Evolutionary conservation across 1,140 invertebrate species (phyloP).

Genomic region (Laupala kohalensis): DNA sequence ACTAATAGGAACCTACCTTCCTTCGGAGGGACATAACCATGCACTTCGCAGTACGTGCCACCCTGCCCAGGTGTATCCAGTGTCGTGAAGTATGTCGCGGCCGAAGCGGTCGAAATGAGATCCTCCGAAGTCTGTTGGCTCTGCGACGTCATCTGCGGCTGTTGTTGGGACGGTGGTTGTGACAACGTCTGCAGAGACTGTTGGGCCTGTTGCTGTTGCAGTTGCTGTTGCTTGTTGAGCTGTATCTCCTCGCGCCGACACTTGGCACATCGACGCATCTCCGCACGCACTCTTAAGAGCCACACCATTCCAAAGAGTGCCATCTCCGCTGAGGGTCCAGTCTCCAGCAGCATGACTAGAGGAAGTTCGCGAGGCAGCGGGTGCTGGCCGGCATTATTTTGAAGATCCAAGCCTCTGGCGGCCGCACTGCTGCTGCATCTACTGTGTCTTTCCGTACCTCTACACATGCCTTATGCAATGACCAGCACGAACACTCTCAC

Average conservation of each 20-base stretch:
- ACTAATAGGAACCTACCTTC: conserved; percentile 33
- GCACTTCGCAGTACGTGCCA: conserved; percentile 41
- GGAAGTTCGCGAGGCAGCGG: not conserved
- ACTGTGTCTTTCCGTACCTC: not conserved
- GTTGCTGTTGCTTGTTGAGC: conserved; percentile 21
- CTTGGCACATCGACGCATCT: conserved; percentile 55
- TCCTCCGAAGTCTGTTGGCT: conserved; percentile 21
- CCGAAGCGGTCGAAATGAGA: conserved; percentile 26
- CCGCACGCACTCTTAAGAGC: conserved; percentile 59
- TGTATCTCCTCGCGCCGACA: conserved; percentile 43
- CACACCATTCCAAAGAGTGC: conserved; percentile 75
- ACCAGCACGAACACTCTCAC: not conserved
- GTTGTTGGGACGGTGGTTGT: conserved; percentile 18
- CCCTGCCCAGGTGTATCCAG: conserved; percentile 34
- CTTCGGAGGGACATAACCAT: conserved; percentile 40
- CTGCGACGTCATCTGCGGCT: conserved; percentile 17
- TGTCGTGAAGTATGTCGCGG: conserved; percentile 32
- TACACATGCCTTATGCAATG: not conserved
- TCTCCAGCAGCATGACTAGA: not conserved
- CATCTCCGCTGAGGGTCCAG: conserved; percentile 31
- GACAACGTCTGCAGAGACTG: conserved; percentile 19
- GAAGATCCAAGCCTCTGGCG: no score
- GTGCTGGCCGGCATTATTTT: not conserved
- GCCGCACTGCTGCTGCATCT: not conserved
- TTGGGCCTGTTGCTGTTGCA: conserved; percentile 20